These are phyloP conservation scores for Drosophila setifemur DNA, from an alignment of 1,140 invertebrate species.

Conservation along the genomic window DNA sequence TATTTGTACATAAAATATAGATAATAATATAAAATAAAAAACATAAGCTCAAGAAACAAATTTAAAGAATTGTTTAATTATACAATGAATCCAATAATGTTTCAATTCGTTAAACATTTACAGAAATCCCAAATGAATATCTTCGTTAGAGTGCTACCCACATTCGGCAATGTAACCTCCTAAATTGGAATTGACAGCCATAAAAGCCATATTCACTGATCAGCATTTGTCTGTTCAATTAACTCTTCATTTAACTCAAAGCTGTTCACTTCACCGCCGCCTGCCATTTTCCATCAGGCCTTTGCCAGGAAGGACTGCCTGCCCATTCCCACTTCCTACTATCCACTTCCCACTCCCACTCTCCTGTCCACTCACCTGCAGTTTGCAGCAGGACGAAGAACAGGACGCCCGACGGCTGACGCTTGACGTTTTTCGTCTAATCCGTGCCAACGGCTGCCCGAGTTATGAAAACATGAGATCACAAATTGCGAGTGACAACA, in stretches of 20 bases:
- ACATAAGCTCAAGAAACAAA: neutral
- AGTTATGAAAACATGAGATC: constrained; percentile 65
- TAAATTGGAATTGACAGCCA: neutral
- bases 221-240: neutral
- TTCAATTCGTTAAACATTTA: no score
- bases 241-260: neutral
- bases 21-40: neutral
- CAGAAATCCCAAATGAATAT: no score
- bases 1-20: no score
- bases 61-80: neutral
- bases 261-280: neutral
- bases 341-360: neutral
- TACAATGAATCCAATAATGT: no score
- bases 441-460: constrained; percentile 33
- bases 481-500: constrained; percentile 51
- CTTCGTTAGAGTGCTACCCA: no score
- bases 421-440: constrained; percentile 49
- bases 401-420: constrained; percentile 3
- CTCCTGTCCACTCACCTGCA: constrained; percentile 19
- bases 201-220: neutral
- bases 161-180: no score
- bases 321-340: neutral
- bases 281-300: neutral
- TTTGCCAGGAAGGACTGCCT: neutral
- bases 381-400: constrained; percentile 3